A percentile compares a stretch with the other conserved stretches of the same genome.
Conservation (phyloP, 2,797 vertebrate species). For the Aeoliscus strigatus region DNA sequence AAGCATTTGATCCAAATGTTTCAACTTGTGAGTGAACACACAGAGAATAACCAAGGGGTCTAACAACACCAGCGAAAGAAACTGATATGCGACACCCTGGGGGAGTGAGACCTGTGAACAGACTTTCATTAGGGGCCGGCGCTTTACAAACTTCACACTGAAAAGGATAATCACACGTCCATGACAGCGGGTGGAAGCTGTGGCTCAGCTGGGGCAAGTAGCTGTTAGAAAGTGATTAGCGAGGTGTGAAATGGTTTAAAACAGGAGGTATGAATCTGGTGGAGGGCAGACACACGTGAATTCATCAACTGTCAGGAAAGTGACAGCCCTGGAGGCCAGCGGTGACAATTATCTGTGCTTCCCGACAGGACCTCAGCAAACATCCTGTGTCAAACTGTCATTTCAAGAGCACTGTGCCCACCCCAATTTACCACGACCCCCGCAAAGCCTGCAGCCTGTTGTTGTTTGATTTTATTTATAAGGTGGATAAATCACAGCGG, state of each 20-base stretch:
- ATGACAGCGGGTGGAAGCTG: constrained; percentile 51
- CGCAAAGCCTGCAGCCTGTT: constrained; percentile 31
- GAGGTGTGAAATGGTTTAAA: constrained; percentile 60
- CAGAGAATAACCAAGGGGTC: constrained; percentile 26
- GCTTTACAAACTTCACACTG: constrained; percentile 45
- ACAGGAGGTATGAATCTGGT: constrained; percentile 48
- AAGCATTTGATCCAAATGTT: constrained; percentile 49
- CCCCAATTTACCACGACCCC: constrained; percentile 62
- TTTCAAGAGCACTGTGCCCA: constrained; percentile 32
- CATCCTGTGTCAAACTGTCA: constrained; percentile 60
- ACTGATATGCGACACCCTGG: constrained; percentile 27
- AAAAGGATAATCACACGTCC: constrained; percentile 50
- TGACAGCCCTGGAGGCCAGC: constrained; percentile 56
- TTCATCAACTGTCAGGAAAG: constrained; percentile 55
- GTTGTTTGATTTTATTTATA: constrained; percentile 26
- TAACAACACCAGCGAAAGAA: constrained; percentile 28
- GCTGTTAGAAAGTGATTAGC: constrained; percentile 54
- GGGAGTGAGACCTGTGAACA: constrained; percentile 32
- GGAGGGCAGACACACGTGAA: constrained; percentile 34
- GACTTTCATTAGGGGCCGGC: constrained; percentile 30
- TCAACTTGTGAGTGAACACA: constrained; percentile 57
- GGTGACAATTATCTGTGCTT: constrained; percentile 67
- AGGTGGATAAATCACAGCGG: constrained; percentile 36
- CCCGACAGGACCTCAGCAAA: constrained; percentile 43
- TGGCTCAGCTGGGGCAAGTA: constrained; percentile 65